Evolutionary conservation across 2,113 vertebrate genomes (phyloP).

Genomic region (Siniperca knerii): DNA sequence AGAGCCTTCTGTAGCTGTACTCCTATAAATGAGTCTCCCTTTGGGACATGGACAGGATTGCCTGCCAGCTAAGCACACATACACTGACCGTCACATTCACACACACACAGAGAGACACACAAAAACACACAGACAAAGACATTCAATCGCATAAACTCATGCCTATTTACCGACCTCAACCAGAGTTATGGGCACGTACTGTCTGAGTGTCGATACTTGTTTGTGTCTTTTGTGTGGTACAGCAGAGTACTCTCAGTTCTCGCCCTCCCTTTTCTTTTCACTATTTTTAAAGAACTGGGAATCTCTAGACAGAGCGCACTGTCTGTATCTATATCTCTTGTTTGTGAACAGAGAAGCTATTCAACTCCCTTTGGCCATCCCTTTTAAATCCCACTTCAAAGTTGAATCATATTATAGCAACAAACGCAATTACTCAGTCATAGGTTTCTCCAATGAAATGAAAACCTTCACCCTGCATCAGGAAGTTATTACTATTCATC

Average conservation of each 20-base stretch:
- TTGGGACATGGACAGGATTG: conserved; percentile 57
- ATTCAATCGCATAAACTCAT: conserved; percentile 40
- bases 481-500: conserved; percentile 47
- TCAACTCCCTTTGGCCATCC: conserved; percentile 49
- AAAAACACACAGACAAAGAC: conserved; percentile 24
- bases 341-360: conserved; percentile 40
- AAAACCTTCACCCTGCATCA: conserved; percentile 57
- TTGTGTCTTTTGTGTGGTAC: conserved; percentile 28
- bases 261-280: conserved; percentile 8
- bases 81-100: conserved; percentile 26
- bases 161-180: conserved; percentile 48
- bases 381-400: conserved; percentile 67
- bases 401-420: conserved; percentile 57
- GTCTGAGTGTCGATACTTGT: conserved; percentile 60
- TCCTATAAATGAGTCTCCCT: conserved; percentile 67
- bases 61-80: conserved; percentile 48
- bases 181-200: conserved; percentile 53
- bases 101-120: neutral
- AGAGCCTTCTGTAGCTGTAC: conserved; percentile 44
- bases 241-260: conserved; percentile 31
- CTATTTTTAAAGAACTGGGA: conserved; percentile 35
- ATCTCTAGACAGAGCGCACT: conserved; percentile 42
- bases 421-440: conserved; percentile 53
- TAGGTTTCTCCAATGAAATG: conserved; percentile 38
- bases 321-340: conserved; percentile 50